Evolutionary conservation across 2,797 vertebrate genomes (phyloP).

Genomic region (Darevskia mixta): DNA sequence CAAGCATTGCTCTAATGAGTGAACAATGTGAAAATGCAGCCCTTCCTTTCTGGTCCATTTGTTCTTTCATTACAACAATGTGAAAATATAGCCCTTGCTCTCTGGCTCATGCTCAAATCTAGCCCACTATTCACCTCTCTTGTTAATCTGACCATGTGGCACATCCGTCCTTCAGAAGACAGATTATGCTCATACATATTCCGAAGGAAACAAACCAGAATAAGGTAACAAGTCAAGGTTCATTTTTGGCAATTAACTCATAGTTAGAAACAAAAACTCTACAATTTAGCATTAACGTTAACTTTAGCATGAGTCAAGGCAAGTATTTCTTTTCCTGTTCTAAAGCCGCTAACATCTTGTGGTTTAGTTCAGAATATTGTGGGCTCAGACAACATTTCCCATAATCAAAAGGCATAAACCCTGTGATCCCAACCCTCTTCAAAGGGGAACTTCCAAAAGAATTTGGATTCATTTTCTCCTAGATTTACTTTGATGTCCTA

Average conservation of each 20-base stretch:
- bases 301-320: background rate
- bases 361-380: background rate
- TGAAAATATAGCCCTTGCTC: background rate
- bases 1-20: background rate
- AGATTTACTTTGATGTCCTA: background rate
- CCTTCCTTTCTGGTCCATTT: background rate
- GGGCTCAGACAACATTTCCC: background rate
- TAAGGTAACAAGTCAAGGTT: constrained; percentile 1
- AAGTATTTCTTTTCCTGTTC: background rate
- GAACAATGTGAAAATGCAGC: background rate
- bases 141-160: background rate
- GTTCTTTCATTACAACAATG: background rate
- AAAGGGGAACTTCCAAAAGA: background rate
- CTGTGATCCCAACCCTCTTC: background rate
- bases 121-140: background rate
- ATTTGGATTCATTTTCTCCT: background rate
- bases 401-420: background rate
- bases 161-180: background rate
- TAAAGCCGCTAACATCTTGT: background rate
- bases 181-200: background rate
- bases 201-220: background rate
- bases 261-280: background rate
- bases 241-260: background rate
- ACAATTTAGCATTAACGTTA: background rate
- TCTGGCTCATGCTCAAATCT: background rate